Base-by-base conservation (phyloP, 2,888 invertebrate genomes). In the Eilema griseolum region DNA sequence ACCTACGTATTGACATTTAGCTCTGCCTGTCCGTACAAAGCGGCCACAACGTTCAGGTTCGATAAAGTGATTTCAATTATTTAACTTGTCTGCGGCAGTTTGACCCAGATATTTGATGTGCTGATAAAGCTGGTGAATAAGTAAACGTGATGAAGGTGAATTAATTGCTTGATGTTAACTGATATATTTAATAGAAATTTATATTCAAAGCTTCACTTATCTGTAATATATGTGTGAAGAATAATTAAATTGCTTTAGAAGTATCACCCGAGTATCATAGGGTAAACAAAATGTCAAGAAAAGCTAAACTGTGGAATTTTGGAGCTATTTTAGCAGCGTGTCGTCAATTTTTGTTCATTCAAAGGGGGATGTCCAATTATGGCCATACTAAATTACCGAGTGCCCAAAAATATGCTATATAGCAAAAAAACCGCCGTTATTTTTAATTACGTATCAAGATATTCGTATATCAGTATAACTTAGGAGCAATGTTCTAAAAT, bases 11-110 rank as follows among this genome's bases (percentile, higher is more conserved):
- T 65, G 71, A 61, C 68, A 68, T 71, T 71, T 68, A 68, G 57
- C 64, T 63, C 23, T 10, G 52, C 11, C 37, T 31, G 33, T 52
- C 33, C 33, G 37, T 33, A 61, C 56, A 70, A 61, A 69, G 65
- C 60, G 28, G 61, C 65, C 71, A 41, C 68, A 63, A 28, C 57
- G 46, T 77, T 70, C 70, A 77, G 75, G 67, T 71, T 70, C 81
- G 74, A 77, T 81, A 77, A 75, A 77, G 81, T 83, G 85, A 86
- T 87, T 85, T 89, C 82, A 89, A 89, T 89, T 88, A 89, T 90
- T 87, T 85, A 88, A 80, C 85, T 85, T 80, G 82, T 82, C 85
- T 74, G 80, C 76, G 80, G 76, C 80, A 82, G 84, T 83, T 81
- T 89, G 89, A 87, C 90, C 90, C 73, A 86, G 82, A 89, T 90